These are phyloP conservation scores for Aspiorhynchus laticeps DNA, from an alignment of 2,113 vertebrate species.

Conservation along the genomic window DNA sequence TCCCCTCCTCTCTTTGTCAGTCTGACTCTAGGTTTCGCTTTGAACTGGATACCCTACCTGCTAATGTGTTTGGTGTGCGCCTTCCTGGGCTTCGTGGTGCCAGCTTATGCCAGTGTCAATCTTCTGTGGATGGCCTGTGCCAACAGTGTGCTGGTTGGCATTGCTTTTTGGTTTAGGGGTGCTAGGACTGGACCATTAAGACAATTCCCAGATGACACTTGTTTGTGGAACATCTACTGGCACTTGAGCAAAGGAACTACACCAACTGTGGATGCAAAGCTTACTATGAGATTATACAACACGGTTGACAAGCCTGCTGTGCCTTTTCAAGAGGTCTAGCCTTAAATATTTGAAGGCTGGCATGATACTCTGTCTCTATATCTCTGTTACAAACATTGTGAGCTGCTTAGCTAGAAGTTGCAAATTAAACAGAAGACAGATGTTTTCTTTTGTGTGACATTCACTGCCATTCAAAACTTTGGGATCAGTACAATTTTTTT, in stretches of 20 bases:
- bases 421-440: not conserved
- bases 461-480: too few relatives aligned
- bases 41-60: slow-evolving; percentile 72
- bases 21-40: slow-evolving; percentile 63
- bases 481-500: too few relatives aligned
- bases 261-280: not conserved
- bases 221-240: slow-evolving; percentile 68
- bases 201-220: slow-evolving; percentile 63
- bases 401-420: not conserved
- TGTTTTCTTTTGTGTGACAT: not conserved
- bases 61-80: slow-evolving; percentile 38
- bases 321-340: not conserved
- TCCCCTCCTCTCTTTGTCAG: slow-evolving; percentile 56
- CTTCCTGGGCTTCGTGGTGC: slow-evolving; percentile 57
- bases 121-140: slow-evolving; percentile 72
- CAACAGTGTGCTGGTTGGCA: slow-evolving; percentile 68
- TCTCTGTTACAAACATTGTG: not conserved
- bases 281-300: too few relatives aligned
- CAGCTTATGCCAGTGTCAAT: slow-evolving; percentile 71
- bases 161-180: slow-evolving; percentile 67
- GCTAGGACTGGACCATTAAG: slow-evolving; percentile 45
- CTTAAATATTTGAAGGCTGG: not conserved
- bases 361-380: not conserved
- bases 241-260: slow-evolving; percentile 61
- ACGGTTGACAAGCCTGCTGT: not conserved